Base-by-base conservation (phyloP, 2,888 invertebrate species). In the Iselma pallidipennis region DNA sequence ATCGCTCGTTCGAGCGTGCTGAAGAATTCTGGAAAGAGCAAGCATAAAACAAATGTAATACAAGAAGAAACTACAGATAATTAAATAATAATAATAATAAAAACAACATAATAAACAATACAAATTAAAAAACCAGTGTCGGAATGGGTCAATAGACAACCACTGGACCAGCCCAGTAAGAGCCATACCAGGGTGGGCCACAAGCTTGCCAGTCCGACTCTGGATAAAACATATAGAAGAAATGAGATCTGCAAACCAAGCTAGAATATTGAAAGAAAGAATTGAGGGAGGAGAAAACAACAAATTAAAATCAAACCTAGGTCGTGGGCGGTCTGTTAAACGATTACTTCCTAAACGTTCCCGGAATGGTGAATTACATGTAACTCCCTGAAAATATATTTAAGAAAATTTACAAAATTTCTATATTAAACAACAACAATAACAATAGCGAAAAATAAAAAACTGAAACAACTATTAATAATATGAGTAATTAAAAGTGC, bases 301-400 rank as follows among this genome's bases (percentile, higher is more conserved):
- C 1, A 19, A 9, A 23, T 33, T 4, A 21, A 37, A 61, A 61
- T 72, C 80, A 73, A 79, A 92, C 91, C 94, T 91, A 82, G 94
- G 92, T 80, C 94, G 87, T 63, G 87, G 86, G 76, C 89, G 87
- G 81, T 95, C 94, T 70, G 91, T 90, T 76, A 94, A 85, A 64
- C 94, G 89, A 80, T 93, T 94, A 85, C 94, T 94, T 80, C 94
- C 94, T 70, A 94, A 86, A 67, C 95, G 88, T 83, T 95, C 95
- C 79, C 95, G 87, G 85, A 94, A 94, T 74, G 94, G 93, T 73
- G 93, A 94, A 83, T 89, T 92, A 65, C 85, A 84, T 59, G 84
- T 84, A 73, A 83, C 84, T 75, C 84, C 85, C 87, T 87, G 86
- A 70, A 86, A 85, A 78, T 67, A 45, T 12, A 45, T 21, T 19